Evolutionary conservation across 2,113 vertebrate species (phyloP).

Genomic region (Neodontobutis hainanensis): DNA sequence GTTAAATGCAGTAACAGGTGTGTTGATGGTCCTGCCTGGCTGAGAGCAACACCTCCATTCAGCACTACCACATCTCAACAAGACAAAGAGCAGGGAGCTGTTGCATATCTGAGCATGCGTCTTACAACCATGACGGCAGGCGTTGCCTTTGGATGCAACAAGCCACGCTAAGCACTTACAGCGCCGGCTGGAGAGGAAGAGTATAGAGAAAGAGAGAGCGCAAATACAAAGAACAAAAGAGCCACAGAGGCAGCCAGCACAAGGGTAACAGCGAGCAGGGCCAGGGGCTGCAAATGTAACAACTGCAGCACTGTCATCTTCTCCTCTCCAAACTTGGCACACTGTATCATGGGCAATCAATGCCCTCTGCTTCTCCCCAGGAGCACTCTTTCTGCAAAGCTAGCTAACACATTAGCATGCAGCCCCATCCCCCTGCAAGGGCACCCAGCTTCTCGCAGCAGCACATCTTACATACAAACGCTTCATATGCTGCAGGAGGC

Average conservation of each 20-base stretch:
- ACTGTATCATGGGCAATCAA: slow-evolving; percentile 48
- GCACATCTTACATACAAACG: slow-evolving; percentile 38
- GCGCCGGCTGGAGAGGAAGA: slow-evolving; percentile 30
- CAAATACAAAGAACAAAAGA: slow-evolving; percentile 72
- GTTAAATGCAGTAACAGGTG: not conserved
- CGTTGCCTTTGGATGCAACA: slow-evolving; percentile 54
- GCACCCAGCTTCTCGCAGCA: slow-evolving; percentile 56
- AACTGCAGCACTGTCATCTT: slow-evolving; percentile 58
- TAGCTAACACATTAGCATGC: slow-evolving; percentile 69
- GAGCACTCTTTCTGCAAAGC: slow-evolving; percentile 63
- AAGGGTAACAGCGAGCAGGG: slow-evolving; percentile 13
- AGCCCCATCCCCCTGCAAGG: slow-evolving; percentile 69
- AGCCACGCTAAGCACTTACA: slow-evolving; percentile 39
- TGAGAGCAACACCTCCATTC: slow-evolving; percentile 38
- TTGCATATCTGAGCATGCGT: slow-evolving; percentile 66
- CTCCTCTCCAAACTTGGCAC: slow-evolving; percentile 63
- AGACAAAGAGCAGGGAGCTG: slow-evolving; percentile 72
- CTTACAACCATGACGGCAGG: slow-evolving; percentile 50
- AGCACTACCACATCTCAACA: slow-evolving; percentile 32
- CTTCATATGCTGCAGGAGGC: slow-evolving; percentile 50
- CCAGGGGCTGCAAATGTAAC: slow-evolving; percentile 26
- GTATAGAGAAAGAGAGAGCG: slow-evolving; percentile 18
- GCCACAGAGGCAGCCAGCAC: slow-evolving; percentile 31
- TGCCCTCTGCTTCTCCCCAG: slow-evolving; percentile 62
- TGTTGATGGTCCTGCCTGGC: slow-evolving; percentile 17